Conservation (phyloP, 1,140 invertebrate genomes). For the Frieseomelitta varia region DNA sequence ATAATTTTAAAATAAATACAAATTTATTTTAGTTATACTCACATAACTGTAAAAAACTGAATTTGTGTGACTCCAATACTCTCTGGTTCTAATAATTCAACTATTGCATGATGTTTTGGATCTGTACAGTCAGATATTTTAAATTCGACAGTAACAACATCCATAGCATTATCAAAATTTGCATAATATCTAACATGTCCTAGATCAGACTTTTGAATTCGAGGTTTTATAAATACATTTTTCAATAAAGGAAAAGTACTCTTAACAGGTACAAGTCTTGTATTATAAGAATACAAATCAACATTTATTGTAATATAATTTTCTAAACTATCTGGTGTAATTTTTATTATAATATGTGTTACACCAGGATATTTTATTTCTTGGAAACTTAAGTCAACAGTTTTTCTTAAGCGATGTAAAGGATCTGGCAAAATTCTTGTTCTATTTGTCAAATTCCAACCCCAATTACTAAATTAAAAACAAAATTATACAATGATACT, state of each 20-base stretch:
- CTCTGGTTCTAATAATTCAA: constrained; percentile 86
- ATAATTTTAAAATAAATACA: background rate
- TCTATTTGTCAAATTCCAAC: constrained; percentile 85
- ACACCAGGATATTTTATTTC: constrained; percentile 84
- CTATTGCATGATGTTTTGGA: constrained; percentile 82
- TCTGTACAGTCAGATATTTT: constrained; percentile 76
- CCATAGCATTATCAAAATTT: constrained; percentile 59
- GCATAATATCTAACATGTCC: constrained; percentile 72
- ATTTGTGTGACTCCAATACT: constrained; percentile 84
- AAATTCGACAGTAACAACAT: constrained; percentile 70
- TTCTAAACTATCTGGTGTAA: constrained; percentile 77
- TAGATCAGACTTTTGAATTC: constrained; percentile 47
- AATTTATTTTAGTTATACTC: constrained; percentile 41
- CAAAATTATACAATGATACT: constrained; percentile 9
- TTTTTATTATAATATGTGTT: constrained; percentile 88
- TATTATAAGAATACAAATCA: constrained; percentile 67
- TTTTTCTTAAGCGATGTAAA: constrained; percentile 81
- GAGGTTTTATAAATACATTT: constrained; percentile 40
- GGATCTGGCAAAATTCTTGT: constrained; percentile 83
- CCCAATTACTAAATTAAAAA: constrained; percentile 83
- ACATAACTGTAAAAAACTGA: constrained; percentile 84
- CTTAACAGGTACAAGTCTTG: constrained; percentile 57
- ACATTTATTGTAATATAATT: constrained; percentile 70
- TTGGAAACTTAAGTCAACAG: constrained; percentile 85
- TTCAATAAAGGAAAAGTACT: constrained; percentile 38